Conservation (phyloP, 2,888 invertebrate species). For the Aleiodes alternator region DNA sequence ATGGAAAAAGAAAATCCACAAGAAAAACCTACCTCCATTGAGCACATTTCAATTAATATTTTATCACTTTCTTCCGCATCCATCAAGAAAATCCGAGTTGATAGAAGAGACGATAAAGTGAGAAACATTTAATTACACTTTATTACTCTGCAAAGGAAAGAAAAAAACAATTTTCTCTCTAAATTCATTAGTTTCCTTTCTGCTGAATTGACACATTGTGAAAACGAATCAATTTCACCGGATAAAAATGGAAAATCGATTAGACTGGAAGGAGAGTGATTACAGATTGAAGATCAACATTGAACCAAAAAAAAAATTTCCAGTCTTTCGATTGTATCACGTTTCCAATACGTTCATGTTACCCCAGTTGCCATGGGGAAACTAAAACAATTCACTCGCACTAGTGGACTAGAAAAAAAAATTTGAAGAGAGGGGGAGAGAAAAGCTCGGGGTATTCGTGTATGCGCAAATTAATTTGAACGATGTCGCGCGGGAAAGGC, state of each 20-base stretch:
- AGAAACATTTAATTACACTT: too few relatives aligned
- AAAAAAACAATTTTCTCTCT: too few relatives aligned
- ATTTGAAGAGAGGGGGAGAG: neutral
- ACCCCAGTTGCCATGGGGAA: constrained; percentile 18
- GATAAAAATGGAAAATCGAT: constrained; percentile 3
- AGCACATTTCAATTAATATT: constrained; percentile 22
- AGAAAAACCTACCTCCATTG: constrained; percentile 14
- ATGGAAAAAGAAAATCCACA: constrained; percentile 4
- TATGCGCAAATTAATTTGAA: constrained; percentile 44
- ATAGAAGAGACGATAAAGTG: neutral
- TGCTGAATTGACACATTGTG: neutral
- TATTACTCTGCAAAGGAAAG: too few relatives aligned
- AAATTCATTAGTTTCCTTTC: neutral
- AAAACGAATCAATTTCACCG: neutral
- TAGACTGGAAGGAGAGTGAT: neutral
- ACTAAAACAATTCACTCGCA: constrained; percentile 37
- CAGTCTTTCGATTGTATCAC: constrained; percentile 25
- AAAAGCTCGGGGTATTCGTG: constrained; percentile 8
- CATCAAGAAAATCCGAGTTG: neutral
- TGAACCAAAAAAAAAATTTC: constrained; percentile 11
- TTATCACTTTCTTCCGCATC: neutral
- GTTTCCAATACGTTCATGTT: constrained; percentile 8
- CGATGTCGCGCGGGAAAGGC: constrained; percentile 42
- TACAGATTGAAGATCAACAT: constrained; percentile 25
- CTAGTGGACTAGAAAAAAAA: constrained; percentile 6